phyloP scores from a whole-genome alignment of 1,140 invertebrate genomes.

The Drosophila sturtevanti region DNA sequence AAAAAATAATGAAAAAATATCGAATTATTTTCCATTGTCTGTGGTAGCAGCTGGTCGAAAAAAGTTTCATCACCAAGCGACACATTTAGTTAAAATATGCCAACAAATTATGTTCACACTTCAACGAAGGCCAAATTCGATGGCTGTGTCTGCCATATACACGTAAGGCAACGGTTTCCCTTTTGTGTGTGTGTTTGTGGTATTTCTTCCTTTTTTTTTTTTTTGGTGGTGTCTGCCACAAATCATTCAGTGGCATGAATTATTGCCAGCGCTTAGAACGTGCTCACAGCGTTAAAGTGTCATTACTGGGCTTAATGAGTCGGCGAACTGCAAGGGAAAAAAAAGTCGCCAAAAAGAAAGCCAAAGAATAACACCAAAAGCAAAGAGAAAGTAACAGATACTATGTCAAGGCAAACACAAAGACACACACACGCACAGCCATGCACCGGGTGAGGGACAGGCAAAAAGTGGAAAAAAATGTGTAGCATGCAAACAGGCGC shows the following conservation, averaged over 20 bases:
- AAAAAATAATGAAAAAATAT: conserved; percentile 12
- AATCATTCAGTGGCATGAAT: conserved; percentile 78
- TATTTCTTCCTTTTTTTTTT: background rate
- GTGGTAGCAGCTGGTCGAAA: conserved; percentile 44
- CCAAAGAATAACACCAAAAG: conserved; percentile 5
- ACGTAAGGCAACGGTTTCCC: background rate
- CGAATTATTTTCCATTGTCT: conserved; percentile 41
- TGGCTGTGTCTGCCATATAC: conserved; percentile 23
- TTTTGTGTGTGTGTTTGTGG: background rate
- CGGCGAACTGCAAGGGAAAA: conserved; percentile 42
- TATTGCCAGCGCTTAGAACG: conserved; percentile 71
- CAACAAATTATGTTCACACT: conserved; percentile 73
- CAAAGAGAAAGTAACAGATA: background rate
- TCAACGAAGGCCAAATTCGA: conserved; percentile 53
- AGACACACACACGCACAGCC: background rate
- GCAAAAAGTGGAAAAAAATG: conserved; percentile 47
- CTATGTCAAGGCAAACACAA: background rate
- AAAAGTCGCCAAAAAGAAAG: conserved; percentile 3
- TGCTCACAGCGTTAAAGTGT: conserved; percentile 77
- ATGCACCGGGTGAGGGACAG: background rate
- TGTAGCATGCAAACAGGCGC: conserved; percentile 59
- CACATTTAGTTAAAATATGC: conserved; percentile 62
- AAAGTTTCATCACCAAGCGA: conserved; percentile 14
- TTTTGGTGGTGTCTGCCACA: conserved; percentile 51
- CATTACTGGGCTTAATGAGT: conserved; percentile 78